phyloP scores from a whole-genome alignment of 2,797 vertebrate species.

The Bradypodion ventrale region DNA sequence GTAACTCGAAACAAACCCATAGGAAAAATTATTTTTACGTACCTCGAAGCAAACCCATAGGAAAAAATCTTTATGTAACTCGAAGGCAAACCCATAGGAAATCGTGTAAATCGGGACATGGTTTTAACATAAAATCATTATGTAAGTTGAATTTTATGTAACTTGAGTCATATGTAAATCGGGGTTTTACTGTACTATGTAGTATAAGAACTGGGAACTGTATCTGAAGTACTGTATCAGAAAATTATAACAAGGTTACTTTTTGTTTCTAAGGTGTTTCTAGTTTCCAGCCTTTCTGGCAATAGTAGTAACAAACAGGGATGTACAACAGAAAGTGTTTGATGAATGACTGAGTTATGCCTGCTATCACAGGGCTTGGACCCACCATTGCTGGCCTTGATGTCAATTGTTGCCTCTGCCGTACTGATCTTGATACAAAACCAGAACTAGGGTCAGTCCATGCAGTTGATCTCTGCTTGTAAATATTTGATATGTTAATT shows the following conservation, averaged over 20 bases:
- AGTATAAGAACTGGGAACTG: not conserved
- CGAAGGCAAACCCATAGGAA: no score
- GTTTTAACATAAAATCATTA: no score
- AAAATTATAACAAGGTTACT: not conserved
- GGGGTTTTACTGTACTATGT: no score
- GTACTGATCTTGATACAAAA: not conserved
- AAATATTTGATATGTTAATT: not conserved
- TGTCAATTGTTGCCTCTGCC: no score
- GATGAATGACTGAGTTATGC: not conserved
- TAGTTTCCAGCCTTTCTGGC: not conserved
- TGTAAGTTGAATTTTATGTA: no score
- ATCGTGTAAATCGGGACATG: no score
- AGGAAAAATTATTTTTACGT: no score
- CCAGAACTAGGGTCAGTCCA: not conserved
- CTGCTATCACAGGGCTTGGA: not conserved
- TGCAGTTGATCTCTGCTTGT: not conserved
- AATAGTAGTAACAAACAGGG: not conserved
- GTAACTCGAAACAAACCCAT: no score
- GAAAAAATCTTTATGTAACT: no score
- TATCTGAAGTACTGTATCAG: not conserved
- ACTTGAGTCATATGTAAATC: no score
- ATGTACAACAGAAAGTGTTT: not conserved
- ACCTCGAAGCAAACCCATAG: no score
- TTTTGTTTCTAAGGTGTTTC: not conserved
- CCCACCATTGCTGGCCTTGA: not conserved